Percentiles rank a stretch among this genome's conserved stretches.
phyloP scores from a whole-genome alignment of 2,888 invertebrate species.

The Amphimallon solstitiale region DNA sequence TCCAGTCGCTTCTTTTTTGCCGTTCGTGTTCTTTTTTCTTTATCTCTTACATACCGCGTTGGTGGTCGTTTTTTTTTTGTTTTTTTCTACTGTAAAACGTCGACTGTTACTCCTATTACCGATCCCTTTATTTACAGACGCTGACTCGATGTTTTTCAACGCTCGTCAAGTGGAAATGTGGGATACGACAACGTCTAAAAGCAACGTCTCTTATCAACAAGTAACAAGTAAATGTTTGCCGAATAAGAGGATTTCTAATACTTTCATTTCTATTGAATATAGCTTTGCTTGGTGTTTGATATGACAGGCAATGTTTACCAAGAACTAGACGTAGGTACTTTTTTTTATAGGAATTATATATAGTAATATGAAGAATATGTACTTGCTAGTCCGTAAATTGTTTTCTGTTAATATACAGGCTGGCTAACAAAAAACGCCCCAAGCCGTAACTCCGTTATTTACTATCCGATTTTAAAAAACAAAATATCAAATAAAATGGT shows the following conservation, averaged over 20 bases:
- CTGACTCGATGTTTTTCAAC: conserved; percentile 15
- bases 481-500: too few relatives aligned
- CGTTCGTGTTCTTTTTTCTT: background rate
- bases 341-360: too few relatives aligned
- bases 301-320: too few relatives aligned
- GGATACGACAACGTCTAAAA: background rate
- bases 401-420: too few relatives aligned
- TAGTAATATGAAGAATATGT: too few relatives aligned
- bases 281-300: too few relatives aligned
- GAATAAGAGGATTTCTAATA: background rate
- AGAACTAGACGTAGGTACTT: too few relatives aligned
- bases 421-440: too few relatives aligned
- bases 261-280: too few relatives aligned
- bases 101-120: conserved; percentile 9
- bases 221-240: conserved; percentile 19
- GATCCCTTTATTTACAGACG: conserved; percentile 22
- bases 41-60: background rate
- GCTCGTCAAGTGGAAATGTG: conserved; percentile 15
- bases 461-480: too few relatives aligned
- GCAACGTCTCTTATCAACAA: conserved; percentile 20
- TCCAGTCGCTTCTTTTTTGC: conserved; percentile 4
- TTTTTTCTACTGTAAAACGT: background rate
- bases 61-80: background rate
- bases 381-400: too few relatives aligned
- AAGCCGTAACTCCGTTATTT: too few relatives aligned